phyloP scores from a whole-genome alignment of 2,888 invertebrate species.

The Ferrisia virgata region DNA sequence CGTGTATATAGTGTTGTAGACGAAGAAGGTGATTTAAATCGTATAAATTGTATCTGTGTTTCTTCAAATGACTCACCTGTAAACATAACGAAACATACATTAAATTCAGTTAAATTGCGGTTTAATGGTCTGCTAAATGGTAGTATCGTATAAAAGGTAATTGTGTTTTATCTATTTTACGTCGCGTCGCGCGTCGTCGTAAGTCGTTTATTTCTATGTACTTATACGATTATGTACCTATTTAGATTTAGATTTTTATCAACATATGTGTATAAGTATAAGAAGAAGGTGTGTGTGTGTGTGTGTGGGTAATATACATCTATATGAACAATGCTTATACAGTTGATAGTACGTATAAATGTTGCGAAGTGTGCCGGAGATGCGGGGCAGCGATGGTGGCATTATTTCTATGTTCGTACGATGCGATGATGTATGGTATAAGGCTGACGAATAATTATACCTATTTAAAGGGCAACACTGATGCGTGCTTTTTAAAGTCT shows the following conservation, averaged over 20 bases:
- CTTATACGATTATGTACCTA: neutral
- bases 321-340: too few relatives aligned
- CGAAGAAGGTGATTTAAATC: neutral
- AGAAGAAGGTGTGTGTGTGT: neutral
- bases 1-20: neutral
- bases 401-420: too few relatives aligned
- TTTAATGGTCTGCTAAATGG: slow-evolving; percentile 6
- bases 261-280: neutral
- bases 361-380: too few relatives aligned
- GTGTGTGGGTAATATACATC: neutral
- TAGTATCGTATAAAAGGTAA: neutral
- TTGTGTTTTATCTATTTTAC: neutral
- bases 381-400: too few relatives aligned
- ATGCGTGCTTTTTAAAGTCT: too few relatives aligned
- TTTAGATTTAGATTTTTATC: neutral
- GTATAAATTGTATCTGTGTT: neutral
- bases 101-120: neutral
- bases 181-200: neutral
- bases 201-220: neutral
- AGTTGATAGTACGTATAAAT: too few relatives aligned
- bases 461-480: too few relatives aligned
- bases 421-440: too few relatives aligned
- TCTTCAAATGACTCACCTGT: slow-evolving; percentile 21
- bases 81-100: neutral
- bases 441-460: too few relatives aligned